Percentiles rank a stretch among this genome's conserved stretches.
phyloP scores from a whole-genome alignment of 2,113 vertebrate genomes.

The Apodemus sylvaticus region DNA sequence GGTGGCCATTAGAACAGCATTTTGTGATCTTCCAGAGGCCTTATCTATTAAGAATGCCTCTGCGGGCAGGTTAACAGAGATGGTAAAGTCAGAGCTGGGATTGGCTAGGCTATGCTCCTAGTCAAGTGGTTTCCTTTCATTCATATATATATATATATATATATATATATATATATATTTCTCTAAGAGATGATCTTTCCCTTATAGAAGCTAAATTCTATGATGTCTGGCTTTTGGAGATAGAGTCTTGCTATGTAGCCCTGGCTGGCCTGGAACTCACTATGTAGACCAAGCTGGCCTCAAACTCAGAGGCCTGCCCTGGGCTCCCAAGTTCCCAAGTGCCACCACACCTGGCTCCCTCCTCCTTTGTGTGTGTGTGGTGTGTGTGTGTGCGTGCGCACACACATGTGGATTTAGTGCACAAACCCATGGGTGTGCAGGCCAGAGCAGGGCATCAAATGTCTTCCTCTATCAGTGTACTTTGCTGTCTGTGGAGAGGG shows the following conservation, averaged over 20 bases:
- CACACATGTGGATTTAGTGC: not conserved
- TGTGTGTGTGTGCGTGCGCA: not conserved
- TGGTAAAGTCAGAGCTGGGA: not conserved
- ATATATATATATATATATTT: no score
- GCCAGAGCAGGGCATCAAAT: not conserved
- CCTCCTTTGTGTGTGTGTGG: not conserved
- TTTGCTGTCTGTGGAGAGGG: not conserved
- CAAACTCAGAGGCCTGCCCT: not conserved
- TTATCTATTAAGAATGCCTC: not conserved
- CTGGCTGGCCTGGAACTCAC: slow-evolving; percentile 21
- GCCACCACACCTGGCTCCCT: not conserved
- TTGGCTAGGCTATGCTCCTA: not conserved
- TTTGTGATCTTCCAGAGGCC: not conserved
- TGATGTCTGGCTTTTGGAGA: not conserved
- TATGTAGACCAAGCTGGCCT: not conserved
- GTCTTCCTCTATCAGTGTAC: not conserved
- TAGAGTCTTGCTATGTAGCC: not conserved
- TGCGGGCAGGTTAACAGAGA: not conserved
- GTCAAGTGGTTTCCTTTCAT: not conserved
- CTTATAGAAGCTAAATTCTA: not conserved
- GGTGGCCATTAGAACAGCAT: not conserved
- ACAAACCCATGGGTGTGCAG: not conserved
- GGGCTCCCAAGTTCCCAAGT: not conserved
- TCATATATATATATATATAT: no score
- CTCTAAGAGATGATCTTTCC: not conserved